Percentiles rank a stretch among this genome's conserved stretches.
Evolutionary conservation across 2,888 invertebrate species (phyloP).

Genomic region (Gymnocheta viridis): DNA sequence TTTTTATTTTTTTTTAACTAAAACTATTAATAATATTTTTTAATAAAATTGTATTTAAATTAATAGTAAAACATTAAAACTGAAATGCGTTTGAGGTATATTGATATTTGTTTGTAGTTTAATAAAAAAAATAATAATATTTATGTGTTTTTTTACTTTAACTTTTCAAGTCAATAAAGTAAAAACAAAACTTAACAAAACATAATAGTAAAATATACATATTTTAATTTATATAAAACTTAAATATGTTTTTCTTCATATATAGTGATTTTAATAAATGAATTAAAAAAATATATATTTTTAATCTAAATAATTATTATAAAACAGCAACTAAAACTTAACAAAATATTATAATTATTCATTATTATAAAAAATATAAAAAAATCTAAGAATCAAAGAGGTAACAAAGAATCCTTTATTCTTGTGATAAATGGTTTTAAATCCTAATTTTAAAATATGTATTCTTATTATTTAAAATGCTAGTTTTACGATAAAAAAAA

Average conservation of each 20-base stretch:
- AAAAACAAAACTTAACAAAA: conserved; percentile 71
- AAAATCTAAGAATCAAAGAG: conserved; percentile 60
- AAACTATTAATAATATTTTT: conserved; percentile 46
- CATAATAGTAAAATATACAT: conserved; percentile 39
- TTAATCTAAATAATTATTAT: conserved; percentile 43
- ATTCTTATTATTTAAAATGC: conserved; percentile 22
- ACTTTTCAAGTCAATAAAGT: conserved; percentile 61
- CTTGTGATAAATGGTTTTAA: conserved; percentile 44
- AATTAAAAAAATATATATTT: conserved; percentile 11
- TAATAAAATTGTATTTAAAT: conserved; percentile 46
- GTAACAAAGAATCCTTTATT: conserved; percentile 68
- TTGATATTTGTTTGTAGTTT: conserved; percentile 82
- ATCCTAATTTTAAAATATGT: conserved; percentile 47
- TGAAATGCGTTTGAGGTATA: conserved; percentile 82
- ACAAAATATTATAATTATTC: conserved; percentile 58
- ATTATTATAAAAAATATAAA: conserved; percentile 12
- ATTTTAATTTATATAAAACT: conserved; percentile 45
- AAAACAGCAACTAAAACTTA: conserved; percentile 68
- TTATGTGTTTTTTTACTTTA: conserved; percentile 59
- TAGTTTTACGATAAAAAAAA: neutral
- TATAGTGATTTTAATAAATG: conserved; percentile 41
- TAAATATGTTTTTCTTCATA: conserved; percentile 31
- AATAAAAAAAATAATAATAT: conserved; percentile 40
- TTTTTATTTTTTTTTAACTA: conserved; percentile 46
- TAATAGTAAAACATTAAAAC: conserved; percentile 79